A percentile compares a stretch with the other conserved stretches of the same genome.
phyloP scores from a whole-genome alignment of 2,888 invertebrate species.

The Byasa hedistus region DNA sequence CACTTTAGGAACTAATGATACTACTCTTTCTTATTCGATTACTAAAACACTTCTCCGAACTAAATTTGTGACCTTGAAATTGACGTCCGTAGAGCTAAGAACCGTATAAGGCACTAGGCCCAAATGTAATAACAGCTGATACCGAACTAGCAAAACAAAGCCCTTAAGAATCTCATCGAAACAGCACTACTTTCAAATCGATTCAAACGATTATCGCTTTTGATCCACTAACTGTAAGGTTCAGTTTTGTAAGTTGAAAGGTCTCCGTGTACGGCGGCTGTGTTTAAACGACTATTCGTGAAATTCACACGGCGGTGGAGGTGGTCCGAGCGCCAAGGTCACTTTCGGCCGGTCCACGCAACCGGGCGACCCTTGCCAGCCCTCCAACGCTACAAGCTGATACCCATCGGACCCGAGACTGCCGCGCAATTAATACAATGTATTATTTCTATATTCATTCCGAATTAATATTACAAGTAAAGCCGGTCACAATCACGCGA shows the following conservation, averaged over 20 bases:
- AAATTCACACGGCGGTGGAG: constrained; percentile 60
- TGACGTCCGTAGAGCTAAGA: constrained; percentile 55
- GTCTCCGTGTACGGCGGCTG: constrained; percentile 66
- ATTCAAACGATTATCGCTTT: constrained; percentile 47
- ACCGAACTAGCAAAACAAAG: constrained; percentile 73
- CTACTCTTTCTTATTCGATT: background rate
- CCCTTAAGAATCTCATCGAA: constrained; percentile 36
- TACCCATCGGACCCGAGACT: constrained; percentile 58
- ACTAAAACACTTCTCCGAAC: background rate
- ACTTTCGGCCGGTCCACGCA: constrained; percentile 72
- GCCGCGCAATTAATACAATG: constrained; percentile 57
- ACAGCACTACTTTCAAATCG: constrained; percentile 44
- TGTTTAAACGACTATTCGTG: constrained; percentile 67
- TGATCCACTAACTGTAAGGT: constrained; percentile 50
- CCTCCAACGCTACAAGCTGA: constrained; percentile 52
- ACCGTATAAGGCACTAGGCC: constrained; percentile 61
- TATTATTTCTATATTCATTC: constrained; percentile 39
- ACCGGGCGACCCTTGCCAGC: constrained; percentile 49
- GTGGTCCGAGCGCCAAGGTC: constrained; percentile 67
- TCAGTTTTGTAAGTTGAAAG: constrained; percentile 43
- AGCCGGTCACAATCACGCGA: constrained; percentile 50
- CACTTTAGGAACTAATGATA: background rate
- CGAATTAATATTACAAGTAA: constrained; percentile 51
- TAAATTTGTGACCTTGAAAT: constrained; percentile 27
- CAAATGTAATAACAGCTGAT: constrained; percentile 68